Evolutionary conservation across 2,797 vertebrate species (phyloP).

Genomic region (Propithecus perrieri): DNA sequence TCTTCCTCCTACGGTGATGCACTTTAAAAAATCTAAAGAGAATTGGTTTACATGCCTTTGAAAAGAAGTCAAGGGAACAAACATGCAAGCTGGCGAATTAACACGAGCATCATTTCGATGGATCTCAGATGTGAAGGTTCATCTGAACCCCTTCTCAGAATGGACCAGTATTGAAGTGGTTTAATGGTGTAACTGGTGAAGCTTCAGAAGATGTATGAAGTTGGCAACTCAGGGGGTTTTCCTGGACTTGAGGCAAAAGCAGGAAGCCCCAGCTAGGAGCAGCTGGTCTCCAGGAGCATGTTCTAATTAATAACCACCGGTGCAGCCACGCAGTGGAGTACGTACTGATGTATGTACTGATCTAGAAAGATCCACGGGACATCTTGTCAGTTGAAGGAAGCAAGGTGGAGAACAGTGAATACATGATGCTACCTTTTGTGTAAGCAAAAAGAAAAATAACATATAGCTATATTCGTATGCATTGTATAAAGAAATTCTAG

Average conservation of each 20-base stretch:
- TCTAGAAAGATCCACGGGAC: not conserved
- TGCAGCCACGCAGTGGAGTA: not conserved
- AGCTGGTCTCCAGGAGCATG: rapidly evolving
- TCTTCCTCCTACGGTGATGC: not conserved
- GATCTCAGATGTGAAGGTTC: not conserved
- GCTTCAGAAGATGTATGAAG: rapidly evolving
- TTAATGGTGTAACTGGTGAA: rapidly evolving
- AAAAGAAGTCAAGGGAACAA: not conserved
- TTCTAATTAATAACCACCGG: rapidly evolving
- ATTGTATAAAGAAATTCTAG: not conserved
- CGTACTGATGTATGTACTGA: no score
- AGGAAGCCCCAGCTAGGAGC: not conserved
- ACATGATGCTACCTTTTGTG: not conserved
- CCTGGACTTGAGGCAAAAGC: not conserved
- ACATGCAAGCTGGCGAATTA: not conserved
- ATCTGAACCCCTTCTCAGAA: rapidly evolving
- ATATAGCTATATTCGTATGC: no score
- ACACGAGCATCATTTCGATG: not conserved
- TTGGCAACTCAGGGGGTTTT: no score
- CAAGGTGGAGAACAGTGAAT: not conserved
- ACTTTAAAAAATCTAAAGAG: not conserved
- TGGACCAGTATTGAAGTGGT: rapidly evolving
- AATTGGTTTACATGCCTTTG: no score
- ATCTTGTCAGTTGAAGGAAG: not conserved
- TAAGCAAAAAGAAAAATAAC: not conserved